Conservation (phyloP, 2,888 invertebrate species). For the Unio pictorum region DNA sequence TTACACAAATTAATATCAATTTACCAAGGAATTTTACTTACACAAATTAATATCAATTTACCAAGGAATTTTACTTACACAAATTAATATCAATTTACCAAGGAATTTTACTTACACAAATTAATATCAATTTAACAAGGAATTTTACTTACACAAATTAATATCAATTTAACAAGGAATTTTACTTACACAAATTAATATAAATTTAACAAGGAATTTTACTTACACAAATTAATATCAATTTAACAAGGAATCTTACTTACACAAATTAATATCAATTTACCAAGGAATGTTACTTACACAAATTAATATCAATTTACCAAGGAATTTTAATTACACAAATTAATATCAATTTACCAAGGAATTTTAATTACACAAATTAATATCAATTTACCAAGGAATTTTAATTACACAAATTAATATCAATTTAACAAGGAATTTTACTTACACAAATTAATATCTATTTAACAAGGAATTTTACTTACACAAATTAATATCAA, state of each 20-base stretch:
- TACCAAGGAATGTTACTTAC: conserved; percentile 75
- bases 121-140: conserved; percentile 19
- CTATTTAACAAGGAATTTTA: conserved; percentile 37
- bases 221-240: conserved; percentile 79
- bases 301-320: conserved; percentile 73
- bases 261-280: conserved; percentile 76
- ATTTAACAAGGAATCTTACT: conserved; percentile 69
- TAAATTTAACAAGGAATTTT: conserved; percentile 6
- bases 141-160: conserved; percentile 79
- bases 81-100: conserved; percentile 70
- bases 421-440: not conserved
- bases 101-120: conserved; percentile 79
- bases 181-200: conserved; percentile 79
- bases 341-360: conserved; percentile 66
- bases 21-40: conserved; percentile 73
- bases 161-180: not conserved
- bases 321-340: conserved; percentile 77
- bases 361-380: conserved; percentile 79
- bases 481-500: conserved; percentile 78
- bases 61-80: conserved; percentile 76
- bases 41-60: conserved; percentile 75
- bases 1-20: conserved; percentile 77
- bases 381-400: no score
- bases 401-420: conserved; percentile 79
- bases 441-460: conserved; percentile 79